Percentiles rank a stretch among this genome's conserved stretches.
Conservation (phyloP, 1,140 invertebrate genomes). For the Planococcus citri region DNA sequence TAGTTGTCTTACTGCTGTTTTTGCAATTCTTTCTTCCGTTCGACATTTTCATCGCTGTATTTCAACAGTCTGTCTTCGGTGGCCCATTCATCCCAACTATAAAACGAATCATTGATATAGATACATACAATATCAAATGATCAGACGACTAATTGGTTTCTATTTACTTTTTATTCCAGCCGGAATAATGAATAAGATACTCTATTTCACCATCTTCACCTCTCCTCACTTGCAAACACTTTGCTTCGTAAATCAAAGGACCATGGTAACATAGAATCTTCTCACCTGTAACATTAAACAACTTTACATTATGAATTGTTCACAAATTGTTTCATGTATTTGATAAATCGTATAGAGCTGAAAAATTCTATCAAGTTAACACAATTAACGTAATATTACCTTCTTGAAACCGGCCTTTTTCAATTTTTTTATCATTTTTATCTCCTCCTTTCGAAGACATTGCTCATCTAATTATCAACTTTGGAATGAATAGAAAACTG, state of each 20-base stretch:
- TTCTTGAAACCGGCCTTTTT: slow-evolving; percentile 10
- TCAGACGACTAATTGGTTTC: not conserved
- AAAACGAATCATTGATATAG: slow-evolving; percentile 29
- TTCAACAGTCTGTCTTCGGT: slow-evolving; percentile 84
- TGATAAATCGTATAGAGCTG: no score
- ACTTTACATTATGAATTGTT: not conserved
- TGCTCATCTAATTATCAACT: not conserved
- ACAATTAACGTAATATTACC: no score
- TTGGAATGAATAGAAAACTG: no score
- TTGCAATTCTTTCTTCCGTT: slow-evolving; percentile 78
- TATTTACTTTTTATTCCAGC: slow-evolving; percentile 93
- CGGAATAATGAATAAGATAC: slow-evolving; percentile 92
- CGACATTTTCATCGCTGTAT: slow-evolving; percentile 80
- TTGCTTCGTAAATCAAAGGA: slow-evolving; percentile 39
- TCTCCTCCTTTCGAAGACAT: not conserved
- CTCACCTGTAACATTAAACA: slow-evolving; percentile 23
- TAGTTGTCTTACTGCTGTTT: slow-evolving; percentile 66
- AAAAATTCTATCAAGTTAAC: no score
- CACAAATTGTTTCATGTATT: not conserved
- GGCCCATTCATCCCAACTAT: slow-evolving; percentile 97
- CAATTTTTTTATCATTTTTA: not conserved
- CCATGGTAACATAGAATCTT: slow-evolving; percentile 28
- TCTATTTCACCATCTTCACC: slow-evolving; percentile 27
- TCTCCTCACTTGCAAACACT: slow-evolving; percentile 72
- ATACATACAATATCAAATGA: slow-evolving; percentile 16